phyloP scores from a whole-genome alignment of 2,797 vertebrate species.

The Enteromius viviparus region DNA sequence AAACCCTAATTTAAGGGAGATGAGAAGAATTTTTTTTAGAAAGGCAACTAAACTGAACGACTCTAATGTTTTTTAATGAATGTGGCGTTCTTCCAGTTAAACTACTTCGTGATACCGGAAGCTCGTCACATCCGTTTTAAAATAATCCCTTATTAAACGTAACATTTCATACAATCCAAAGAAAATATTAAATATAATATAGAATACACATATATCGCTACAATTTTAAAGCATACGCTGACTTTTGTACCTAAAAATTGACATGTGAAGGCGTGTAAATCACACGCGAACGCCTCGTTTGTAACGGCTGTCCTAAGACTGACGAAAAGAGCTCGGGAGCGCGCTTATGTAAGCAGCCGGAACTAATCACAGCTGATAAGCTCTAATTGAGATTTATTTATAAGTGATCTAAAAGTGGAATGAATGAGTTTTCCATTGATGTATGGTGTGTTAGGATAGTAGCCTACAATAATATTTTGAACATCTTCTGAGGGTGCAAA shows the following conservation, averaged over 20 bases:
- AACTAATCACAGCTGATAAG: not conserved
- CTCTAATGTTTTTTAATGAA: too few species aligned
- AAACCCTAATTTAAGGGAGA: too few species aligned
- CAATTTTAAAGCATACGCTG: not conserved
- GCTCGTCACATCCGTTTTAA: not conserved
- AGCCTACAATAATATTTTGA: not conserved
- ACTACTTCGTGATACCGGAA: not conserved
- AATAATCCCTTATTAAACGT: not conserved
- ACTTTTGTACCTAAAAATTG: not conserved
- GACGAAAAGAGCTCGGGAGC: not conserved
- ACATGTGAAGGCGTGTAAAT: not conserved
- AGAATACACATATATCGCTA: not conserved
- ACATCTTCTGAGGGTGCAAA: not conserved
- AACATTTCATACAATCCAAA: not conserved
- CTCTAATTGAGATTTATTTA: not conserved
- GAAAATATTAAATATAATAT: not conserved
- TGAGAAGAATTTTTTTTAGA: not conserved
- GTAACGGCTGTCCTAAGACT: not conserved
- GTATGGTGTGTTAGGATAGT: not conserved
- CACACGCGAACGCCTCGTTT: not conserved
- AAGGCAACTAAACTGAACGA: not conserved
- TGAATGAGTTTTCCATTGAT: not conserved
- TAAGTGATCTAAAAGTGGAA: not conserved
- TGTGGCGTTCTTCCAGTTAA: not conserved
- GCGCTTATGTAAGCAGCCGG: not conserved